A percentile compares a stretch with the other conserved stretches of the same genome.
Conservation (phyloP, 2,888 invertebrate species). For the Stegophylla sp. region DNA sequence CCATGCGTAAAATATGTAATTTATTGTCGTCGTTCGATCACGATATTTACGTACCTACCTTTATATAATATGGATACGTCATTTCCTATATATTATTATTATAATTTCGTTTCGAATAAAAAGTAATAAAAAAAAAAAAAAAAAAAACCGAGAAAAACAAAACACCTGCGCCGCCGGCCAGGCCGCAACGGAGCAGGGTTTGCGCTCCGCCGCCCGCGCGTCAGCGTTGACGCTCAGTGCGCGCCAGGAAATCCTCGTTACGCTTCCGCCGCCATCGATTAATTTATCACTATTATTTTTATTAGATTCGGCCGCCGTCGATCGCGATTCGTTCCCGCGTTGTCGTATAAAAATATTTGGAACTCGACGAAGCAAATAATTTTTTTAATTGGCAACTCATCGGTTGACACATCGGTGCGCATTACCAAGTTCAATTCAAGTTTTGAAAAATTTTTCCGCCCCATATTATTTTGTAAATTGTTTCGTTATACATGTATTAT, state of each 20-base stretch:
- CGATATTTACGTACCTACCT: no score
- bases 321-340: background rate
- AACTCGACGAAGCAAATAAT: no score
- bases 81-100: constrained; percentile 22
- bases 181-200: constrained; percentile 11
- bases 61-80: background rate
- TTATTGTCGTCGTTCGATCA: no score
- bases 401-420: background rate
- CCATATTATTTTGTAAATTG: no score
- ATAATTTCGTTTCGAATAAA: background rate
- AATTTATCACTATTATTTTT: constrained; percentile 10
- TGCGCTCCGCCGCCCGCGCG: constrained; percentile 26
- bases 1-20: no score
- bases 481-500: no score
- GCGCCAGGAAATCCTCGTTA: constrained; percentile 48
- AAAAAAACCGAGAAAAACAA: background rate
- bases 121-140: background rate
- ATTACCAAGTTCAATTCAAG: no score
- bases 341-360: no score
- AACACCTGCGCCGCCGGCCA: constrained; percentile 3
- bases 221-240: constrained; percentile 18
- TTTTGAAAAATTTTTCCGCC: no score
- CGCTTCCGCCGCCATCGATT: constrained; percentile 16
- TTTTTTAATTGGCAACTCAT: no score
- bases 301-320: background rate